These are phyloP conservation scores for Pachydiplax longipennis DNA, from an alignment of 2,888 invertebrate genomes.

Conservation along the genomic window DNA sequence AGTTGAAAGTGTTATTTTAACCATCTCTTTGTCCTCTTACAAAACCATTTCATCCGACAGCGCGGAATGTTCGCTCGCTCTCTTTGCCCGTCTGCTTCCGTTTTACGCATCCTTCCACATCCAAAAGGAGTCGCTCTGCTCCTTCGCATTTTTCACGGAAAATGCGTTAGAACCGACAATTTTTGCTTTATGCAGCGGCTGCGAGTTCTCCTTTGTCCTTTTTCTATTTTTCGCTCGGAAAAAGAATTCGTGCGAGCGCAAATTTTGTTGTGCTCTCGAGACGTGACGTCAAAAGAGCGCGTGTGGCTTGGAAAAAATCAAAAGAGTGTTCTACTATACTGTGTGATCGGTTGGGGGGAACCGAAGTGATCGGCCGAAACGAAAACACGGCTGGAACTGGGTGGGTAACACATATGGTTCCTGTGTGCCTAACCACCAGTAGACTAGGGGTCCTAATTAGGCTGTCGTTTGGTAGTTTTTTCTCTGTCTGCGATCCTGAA, in stretches of 20 bases:
- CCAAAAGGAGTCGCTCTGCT: constrained; percentile 11
- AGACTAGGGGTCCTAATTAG: too few species aligned
- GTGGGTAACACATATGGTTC: too few species aligned
- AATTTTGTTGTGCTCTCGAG: background rate
- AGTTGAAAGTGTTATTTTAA: background rate
- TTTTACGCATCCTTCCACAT: background rate
- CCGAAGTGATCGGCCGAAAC: too few species aligned
- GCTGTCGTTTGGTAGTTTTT: too few species aligned
- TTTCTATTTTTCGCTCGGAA: background rate
- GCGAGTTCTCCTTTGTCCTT: background rate
- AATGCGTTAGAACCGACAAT: too few species aligned
- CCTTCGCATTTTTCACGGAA: background rate
- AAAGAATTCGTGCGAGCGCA: background rate
- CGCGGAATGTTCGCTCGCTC: constrained; percentile 12
- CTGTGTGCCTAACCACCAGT: too few species aligned
- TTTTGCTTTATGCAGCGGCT: constrained; percentile 45
- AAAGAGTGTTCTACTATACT: too few species aligned
- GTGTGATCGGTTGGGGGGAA: too few species aligned
- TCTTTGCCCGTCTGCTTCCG: background rate
- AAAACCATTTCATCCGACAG: constrained; percentile 12
- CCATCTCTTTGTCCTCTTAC: background rate
- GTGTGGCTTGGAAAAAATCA: background rate
- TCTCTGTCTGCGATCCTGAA: too few species aligned
- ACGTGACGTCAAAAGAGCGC: background rate
- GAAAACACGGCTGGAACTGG: too few species aligned